A percentile compares a stretch with the other conserved stretches of the same genome.
Conservation (phyloP, 35 echinoderm and acorn worm genomes). For the Amphiura filiformis region DNA sequence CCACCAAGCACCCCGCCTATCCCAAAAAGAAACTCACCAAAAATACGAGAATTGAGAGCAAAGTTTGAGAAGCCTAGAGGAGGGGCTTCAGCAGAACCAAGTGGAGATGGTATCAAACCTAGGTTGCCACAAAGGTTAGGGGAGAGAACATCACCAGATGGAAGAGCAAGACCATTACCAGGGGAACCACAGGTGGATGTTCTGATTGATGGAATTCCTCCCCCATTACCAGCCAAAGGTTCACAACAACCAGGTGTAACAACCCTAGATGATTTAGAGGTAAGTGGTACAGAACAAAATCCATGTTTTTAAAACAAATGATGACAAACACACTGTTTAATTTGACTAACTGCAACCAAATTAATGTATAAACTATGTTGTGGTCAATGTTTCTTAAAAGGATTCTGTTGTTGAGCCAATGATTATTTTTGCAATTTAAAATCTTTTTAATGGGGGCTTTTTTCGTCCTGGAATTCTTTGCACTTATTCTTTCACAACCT, state of each 20-base stretch:
- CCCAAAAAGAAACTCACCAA: not conserved
- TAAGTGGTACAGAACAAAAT: not conserved
- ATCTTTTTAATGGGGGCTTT: too few species aligned
- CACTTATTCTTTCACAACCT: too few species aligned
- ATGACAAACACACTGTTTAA: too few species aligned
- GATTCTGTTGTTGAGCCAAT: too few species aligned
- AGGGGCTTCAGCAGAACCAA: not conserved
- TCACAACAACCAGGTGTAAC: slow-evolving; percentile 22
- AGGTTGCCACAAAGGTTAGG: slow-evolving; percentile 11
- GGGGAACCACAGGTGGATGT: not conserved
- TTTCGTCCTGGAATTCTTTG: too few species aligned
- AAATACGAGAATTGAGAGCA: slow-evolving; percentile 17
- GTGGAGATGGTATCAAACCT: slow-evolving; percentile 1
- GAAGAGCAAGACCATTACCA: slow-evolving; percentile 13
- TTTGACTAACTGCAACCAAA: too few species aligned
- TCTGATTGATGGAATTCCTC: slow-evolving; percentile 31
- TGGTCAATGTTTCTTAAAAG: too few species aligned
- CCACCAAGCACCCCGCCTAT: not conserved
- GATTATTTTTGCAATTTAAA: too few species aligned
- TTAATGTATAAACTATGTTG: too few species aligned
- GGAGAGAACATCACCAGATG: slow-evolving; percentile 35
- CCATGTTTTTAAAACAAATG: too few species aligned
- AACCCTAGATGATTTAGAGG: slow-evolving; percentile 19
- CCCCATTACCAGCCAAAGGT: slow-evolving; percentile 37
- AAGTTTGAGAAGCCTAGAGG: not conserved